Evolutionary conservation across 2,888 invertebrate genomes (phyloP).

Genomic region (Hirtodrosophila confusa): DNA sequence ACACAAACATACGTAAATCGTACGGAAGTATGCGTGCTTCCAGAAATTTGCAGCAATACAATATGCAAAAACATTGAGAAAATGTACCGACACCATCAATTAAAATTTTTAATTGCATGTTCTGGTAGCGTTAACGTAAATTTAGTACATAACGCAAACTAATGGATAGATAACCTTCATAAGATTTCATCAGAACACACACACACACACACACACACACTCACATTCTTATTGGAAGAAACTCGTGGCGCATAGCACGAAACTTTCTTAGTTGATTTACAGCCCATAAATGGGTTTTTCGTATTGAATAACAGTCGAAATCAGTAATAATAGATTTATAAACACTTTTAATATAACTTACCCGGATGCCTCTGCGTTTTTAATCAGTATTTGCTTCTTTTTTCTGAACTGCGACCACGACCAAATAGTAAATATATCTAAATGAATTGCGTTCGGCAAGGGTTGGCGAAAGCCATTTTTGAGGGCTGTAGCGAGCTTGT

Average conservation of each 20-base stretch:
- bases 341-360: constrained; percentile 51
- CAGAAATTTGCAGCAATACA: constrained; percentile 50
- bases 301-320: constrained; percentile 40
- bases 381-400: constrained; percentile 69
- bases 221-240: constrained; percentile 47
- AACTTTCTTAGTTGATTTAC: constrained; percentile 24
- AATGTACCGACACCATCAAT: background rate
- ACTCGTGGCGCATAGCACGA: constrained; percentile 66
- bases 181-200: constrained; percentile 57
- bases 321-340: constrained; percentile 1
- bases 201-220: constrained; percentile 22
- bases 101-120: background rate
- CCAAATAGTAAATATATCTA: constrained; percentile 62
- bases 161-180: constrained; percentile 42
- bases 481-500: too few relatives aligned
- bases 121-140: background rate
- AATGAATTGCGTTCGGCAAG: constrained; percentile 43
- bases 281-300: constrained; percentile 44
- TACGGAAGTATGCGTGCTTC: constrained; percentile 35
- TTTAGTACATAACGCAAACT: constrained; percentile 4
- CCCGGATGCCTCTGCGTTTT: constrained; percentile 76
- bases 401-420: constrained; percentile 54
- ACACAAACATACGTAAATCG: background rate
- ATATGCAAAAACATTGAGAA: background rate
- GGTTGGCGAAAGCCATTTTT: constrained; percentile 2